phyloP scores from a whole-genome alignment of 2,113 vertebrate genomes.

The Marcusenius ussheri region DNA sequence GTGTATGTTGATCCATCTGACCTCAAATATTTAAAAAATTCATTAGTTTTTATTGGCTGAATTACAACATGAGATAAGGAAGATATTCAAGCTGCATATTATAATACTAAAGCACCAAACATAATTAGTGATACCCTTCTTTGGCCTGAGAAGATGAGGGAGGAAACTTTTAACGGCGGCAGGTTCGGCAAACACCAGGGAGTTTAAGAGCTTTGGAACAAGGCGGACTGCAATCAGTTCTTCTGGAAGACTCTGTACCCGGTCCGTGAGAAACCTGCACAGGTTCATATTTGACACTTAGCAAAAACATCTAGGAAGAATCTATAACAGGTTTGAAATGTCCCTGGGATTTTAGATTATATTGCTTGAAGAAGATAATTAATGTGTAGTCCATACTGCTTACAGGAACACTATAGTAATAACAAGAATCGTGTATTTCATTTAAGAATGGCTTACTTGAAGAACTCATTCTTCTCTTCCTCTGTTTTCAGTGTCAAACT shows the following conservation, averaged over 20 bases:
- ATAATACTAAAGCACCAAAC: neutral
- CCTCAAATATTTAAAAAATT: neutral
- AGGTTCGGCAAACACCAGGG: conserved; percentile 89
- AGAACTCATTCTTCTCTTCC: conserved; percentile 96
- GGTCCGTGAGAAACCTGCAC: conserved; percentile 80
- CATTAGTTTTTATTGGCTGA: neutral
- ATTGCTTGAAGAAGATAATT: neutral
- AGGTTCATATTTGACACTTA: conserved; percentile 3
- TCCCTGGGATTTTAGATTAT: neutral
- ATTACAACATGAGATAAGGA: neutral
- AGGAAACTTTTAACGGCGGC: conserved; percentile 95
- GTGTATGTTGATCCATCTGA: neutral
- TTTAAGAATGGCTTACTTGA: conserved; percentile 75
- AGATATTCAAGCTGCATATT: neutral
- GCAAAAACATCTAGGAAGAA: neutral
- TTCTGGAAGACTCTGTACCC: conserved; percentile 80
- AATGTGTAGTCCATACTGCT: neutral
- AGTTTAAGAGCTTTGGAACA: conserved; percentile 84
- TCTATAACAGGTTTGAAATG: neutral
- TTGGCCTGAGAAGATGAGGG: conserved; percentile 88
- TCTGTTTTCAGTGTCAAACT: conserved; percentile 88
- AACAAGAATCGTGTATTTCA: neutral
- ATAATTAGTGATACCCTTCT: conserved; percentile 66
- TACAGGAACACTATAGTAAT: neutral
- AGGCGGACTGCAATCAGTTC: conserved; percentile 80